Percentiles rank a stretch among this genome's conserved stretches.
phyloP scores from a whole-genome alignment of 2,113 vertebrate genomes.

The Actenoides hombroni region DNA sequence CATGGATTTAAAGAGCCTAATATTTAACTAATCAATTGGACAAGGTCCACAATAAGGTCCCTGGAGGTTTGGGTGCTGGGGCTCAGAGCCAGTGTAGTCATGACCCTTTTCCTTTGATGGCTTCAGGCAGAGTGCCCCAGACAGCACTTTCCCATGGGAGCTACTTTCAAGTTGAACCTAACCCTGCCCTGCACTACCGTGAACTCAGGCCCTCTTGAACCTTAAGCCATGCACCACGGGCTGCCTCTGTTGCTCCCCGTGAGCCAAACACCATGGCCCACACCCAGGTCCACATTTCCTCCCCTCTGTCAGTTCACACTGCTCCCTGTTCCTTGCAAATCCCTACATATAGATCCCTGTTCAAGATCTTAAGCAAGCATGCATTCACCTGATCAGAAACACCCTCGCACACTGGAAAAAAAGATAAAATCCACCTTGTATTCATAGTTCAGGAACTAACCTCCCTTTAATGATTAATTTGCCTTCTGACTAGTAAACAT shows the following conservation, averaged over 20 bases:
- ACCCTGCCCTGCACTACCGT: neutral
- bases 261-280: neutral
- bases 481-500: neutral
- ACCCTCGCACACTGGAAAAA: neutral
- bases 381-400: neutral
- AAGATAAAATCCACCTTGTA: neutral
- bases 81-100: neutral
- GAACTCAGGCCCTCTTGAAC: neutral
- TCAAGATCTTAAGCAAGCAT: neutral
- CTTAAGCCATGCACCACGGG: accelerated
- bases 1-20: neutral
- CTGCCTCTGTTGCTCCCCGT: neutral
- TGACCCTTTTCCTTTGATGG: neutral
- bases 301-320: neutral
- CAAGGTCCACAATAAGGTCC: neutral
- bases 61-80: neutral
- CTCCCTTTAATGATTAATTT: neutral
- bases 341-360: neutral
- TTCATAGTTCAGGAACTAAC: neutral
- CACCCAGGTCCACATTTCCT: neutral
- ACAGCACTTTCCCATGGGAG: neutral
- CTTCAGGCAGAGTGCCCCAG: neutral
- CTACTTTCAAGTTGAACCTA: neutral
- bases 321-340: neutral
- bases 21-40: neutral